Percentiles rank a stretch among this genome's conserved stretches.
Conservation (phyloP, 2,113 vertebrate species). For the Takifugu flavidus region DNA sequence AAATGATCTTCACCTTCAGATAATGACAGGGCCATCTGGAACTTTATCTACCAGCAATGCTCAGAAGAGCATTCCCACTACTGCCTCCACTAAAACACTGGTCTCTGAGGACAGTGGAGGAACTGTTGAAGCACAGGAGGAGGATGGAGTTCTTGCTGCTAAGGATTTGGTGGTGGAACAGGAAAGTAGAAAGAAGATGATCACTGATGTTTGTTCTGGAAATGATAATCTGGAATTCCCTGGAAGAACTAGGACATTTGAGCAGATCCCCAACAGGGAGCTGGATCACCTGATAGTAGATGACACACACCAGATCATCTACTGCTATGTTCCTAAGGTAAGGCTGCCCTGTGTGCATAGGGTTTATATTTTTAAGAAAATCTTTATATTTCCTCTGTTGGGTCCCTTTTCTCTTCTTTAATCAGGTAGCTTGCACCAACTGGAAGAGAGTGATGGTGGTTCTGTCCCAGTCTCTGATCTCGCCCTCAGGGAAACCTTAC, state of each 20-base stretch:
- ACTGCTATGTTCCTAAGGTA: slow-evolving; percentile 95
- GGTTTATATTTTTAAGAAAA: neutral
- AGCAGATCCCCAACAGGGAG: slow-evolving; percentile 81
- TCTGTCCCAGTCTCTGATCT: slow-evolving; percentile 81
- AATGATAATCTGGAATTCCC: slow-evolving; percentile 71
- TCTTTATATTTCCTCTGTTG: neutral
- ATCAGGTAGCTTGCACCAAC: slow-evolving; percentile 93
- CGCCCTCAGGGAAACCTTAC: slow-evolving; percentile 73
- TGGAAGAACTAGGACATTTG: slow-evolving; percentile 77
- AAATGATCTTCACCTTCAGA: neutral
- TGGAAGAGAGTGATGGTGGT: slow-evolving; percentile 96
- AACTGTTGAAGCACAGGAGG: neutral
- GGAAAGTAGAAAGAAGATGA: slow-evolving; percentile 75
- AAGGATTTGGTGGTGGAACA: slow-evolving; percentile 61
- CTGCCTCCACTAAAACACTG: neutral
- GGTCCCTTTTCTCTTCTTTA: neutral
- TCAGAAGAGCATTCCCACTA: neutral
- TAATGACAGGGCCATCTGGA: neutral
- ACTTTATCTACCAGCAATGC: neutral
- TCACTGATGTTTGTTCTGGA: slow-evolving; percentile 80
- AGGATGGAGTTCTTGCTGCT: neutral
- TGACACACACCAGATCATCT: slow-evolving; percentile 86
- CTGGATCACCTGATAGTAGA: slow-evolving; percentile 86
- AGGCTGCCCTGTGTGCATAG: slow-evolving; percentile 6
- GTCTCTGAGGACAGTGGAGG: neutral